Base-by-base conservation (phyloP, 1,140 invertebrate species). In the Cydia pomonella region DNA sequence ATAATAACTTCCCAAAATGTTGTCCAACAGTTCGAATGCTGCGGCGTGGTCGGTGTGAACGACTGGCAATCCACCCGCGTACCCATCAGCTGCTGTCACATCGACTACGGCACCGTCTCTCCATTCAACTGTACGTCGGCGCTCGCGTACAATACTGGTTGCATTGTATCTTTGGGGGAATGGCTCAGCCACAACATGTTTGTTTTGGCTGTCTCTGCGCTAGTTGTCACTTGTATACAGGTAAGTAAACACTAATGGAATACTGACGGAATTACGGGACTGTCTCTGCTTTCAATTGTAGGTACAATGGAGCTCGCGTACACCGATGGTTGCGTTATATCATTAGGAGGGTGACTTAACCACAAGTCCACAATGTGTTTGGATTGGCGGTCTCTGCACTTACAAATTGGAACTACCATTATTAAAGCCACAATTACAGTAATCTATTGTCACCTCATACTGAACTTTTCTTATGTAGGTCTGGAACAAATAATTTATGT, bases 21-120 rank as follows among this genome's bases (percentile, higher is more conserved):
- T 71, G 76, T 74, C 62, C 83, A 86, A 18, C 75, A 95, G 95
- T 93, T 95, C 75, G 88, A 93, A 77, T 96, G 95, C 79, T 95
- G 95, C 78, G 95, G 95, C n/a, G 91, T 95, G 9, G 81, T 88
- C 0, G 90, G 93, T n/a, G 92, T 89, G 3, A 76, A 85, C 16
- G 93, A 95, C 80, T 95, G 92, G 91, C 76, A 77, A 0, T 25
- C 62, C 0, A 76, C 76, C 1, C 79, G 80, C 7, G 85, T 94
- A 29, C 93, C 93, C 1, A 91, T 94, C 76, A 93, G 92, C 47
- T 94, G 94, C 79, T 94, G 94, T 71, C 84, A 93, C 73, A 91
- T 89, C 0, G 82, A 89, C 75, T 88, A 84, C 72, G 91, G 91
- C 0, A 87, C 87, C 0, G 74, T 92, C 4, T 91, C 89, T 0